Percentiles rank a stretch among this genome's conserved stretches.
These are phyloP conservation scores for Stigmatopora argus DNA, from an alignment of 2,113 vertebrate genomes.

Conservation along the genomic window DNA sequence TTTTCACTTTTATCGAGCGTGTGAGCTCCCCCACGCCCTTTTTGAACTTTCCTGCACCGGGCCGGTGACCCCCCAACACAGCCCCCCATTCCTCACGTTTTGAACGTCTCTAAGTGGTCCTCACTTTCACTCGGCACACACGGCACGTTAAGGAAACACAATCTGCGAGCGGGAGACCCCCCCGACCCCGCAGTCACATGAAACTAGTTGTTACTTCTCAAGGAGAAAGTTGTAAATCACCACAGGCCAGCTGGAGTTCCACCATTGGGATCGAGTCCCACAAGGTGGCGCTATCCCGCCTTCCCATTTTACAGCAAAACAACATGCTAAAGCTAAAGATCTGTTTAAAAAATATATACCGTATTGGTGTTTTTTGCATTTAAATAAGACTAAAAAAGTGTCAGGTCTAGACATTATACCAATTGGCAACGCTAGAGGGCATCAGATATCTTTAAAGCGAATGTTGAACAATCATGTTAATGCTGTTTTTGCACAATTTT, in stretches of 20 bases:
- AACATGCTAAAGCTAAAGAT: no score
- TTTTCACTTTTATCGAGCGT: conserved; percentile 69
- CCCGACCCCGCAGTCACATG: conserved; percentile 42
- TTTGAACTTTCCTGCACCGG: conserved; percentile 60
- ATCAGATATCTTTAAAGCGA: no score
- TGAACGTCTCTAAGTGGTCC: conserved; percentile 65
- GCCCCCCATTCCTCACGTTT: conserved; percentile 35
- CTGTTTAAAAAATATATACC: no score
- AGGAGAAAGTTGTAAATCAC: conserved; percentile 64
- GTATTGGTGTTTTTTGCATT: no score
- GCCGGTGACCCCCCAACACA: conserved; percentile 42
- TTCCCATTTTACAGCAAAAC: no score
- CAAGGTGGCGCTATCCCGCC: neutral
- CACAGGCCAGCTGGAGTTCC: conserved; percentile 44
- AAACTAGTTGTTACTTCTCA: conserved; percentile 70
- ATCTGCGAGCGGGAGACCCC: conserved; percentile 63
- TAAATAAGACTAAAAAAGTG: no score
- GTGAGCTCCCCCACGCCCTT: conserved; percentile 40
- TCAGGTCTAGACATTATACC: no score
- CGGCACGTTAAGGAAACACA: conserved; percentile 57
- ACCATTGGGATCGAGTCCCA: neutral
- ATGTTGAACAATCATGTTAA: no score
- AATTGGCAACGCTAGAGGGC: no score
- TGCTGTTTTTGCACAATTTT: no score
- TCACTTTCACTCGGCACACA: conserved; percentile 56